Base-by-base conservation (phyloP, 2,888 invertebrate species). In the Dicyrtoma fusca region DNA sequence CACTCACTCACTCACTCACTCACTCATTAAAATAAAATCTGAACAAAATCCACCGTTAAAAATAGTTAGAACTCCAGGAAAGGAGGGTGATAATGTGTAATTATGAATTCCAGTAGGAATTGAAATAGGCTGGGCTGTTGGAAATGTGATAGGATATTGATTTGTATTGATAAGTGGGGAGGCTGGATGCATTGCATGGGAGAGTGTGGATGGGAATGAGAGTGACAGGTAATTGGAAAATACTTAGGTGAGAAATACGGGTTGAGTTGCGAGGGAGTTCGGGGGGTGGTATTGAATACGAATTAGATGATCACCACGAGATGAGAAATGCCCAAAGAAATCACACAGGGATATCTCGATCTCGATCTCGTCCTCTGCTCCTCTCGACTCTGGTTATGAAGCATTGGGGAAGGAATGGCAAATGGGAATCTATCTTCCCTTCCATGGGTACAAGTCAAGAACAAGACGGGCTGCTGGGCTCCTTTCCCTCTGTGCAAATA, bases 241-340 rank as follows among this genome's bases (percentile, higher is more conserved):
- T 69, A 69, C 69, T 69, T 73, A 73, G 69, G 65, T 65, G 66
- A 65, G 23, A 63, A 66, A 62, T 49, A 53, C 53, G 64, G 23
- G 61, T 61, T 53, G 59, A 62, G 59, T 69, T 53, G 57, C 42
- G 53, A 21, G 42, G 25, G 53, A 47, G 51, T 17, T 65, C 47
- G 11, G 66, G 21, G 55, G 25, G 44, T 59, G 55, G 69, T 69
- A 71, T 73, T 75, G 76, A 77, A 77, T 77, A 73, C 75, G 73
- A 64, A 77, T 77, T 77, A 74, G 73, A 65, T 68, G 63, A 75
- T 74, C 70, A 55, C 21, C 13, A 23, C 57, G 57, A 45, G 69
- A 55, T 47, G 64, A 23, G 49, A 51, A 45, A 44, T 19, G 34
- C 25, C 17, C 26, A 44, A 59, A 25, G 45, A 69, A 26, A 55